A percentile compares a stretch with the other conserved stretches of the same genome.
Evolutionary conservation across 2,888 invertebrate species (phyloP).

Genomic region (Liopterus haemorrhoidalis): DNA sequence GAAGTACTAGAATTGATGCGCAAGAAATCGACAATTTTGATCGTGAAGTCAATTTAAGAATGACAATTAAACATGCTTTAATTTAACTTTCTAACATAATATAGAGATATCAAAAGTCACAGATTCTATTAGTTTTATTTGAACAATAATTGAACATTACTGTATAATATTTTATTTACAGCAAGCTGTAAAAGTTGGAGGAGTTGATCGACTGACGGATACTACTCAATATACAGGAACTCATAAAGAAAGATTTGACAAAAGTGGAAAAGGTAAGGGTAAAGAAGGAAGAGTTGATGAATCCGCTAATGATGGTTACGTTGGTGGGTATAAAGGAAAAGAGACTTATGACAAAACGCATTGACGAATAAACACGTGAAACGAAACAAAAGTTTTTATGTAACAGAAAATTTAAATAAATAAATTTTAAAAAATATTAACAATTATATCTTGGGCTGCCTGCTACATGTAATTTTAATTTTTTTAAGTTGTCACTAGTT

Average conservation of each 20-base stretch:
- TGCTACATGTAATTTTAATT: too few species aligned
- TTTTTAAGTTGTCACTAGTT: too few species aligned
- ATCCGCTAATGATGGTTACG: constrained; percentile 69
- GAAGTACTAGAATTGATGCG: too few species aligned
- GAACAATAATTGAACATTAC: too few species aligned
- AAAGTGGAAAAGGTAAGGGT: constrained; percentile 74
- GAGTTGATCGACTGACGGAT: constrained; percentile 72
- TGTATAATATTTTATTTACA: constrained; percentile 26
- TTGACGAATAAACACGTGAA: constrained; percentile 35
- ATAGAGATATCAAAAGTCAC: too few species aligned
- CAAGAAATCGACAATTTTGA: too few species aligned
- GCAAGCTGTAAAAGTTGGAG: constrained; percentile 49
- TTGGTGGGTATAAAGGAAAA: constrained; percentile 75
- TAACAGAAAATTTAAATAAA: constrained; percentile 32
- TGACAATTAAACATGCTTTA: too few species aligned
- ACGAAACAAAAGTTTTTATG: neutral
- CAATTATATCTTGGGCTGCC: too few species aligned
- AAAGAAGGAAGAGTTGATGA: constrained; percentile 76
- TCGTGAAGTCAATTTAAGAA: too few species aligned
- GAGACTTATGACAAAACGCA: constrained; percentile 64
- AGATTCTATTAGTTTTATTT: too few species aligned
- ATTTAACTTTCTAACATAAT: too few species aligned
- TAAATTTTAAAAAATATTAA: too few species aligned
- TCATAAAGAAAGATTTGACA: constrained; percentile 78
- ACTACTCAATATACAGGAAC: constrained; percentile 80